Percentiles rank a stretch among this genome's conserved stretches.
Evolutionary conservation across 2,113 vertebrate species (phyloP).

Genomic region (Ondatra zibethicus): DNA sequence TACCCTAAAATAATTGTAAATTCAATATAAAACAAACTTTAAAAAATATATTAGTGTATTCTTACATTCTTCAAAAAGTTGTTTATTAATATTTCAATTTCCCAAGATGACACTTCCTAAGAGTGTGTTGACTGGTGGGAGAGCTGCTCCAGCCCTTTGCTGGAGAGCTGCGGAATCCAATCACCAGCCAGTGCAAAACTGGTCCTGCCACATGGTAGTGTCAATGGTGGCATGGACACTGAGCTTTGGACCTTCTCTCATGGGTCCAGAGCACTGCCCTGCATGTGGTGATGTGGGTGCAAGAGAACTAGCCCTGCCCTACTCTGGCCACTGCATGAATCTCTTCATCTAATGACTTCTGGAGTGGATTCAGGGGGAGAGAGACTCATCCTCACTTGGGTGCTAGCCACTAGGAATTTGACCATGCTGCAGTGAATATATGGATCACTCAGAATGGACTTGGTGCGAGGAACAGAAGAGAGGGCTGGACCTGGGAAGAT

Average conservation of each 20-base stretch:
- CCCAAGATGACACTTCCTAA: neutral
- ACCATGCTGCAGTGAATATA: neutral
- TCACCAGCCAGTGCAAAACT: no score
- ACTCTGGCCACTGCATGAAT: neutral
- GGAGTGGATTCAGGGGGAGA: neutral
- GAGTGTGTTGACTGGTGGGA: neutral
- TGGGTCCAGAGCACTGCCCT: neutral
- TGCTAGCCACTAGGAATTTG: neutral
- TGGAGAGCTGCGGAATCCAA: no score
- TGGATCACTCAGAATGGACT: neutral
- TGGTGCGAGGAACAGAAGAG: neutral
- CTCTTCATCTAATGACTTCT: neutral
- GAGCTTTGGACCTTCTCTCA: no score
- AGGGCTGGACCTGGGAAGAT: neutral
- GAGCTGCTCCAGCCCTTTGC: neutral
- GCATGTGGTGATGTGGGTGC: neutral
- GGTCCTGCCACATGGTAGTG: no score
- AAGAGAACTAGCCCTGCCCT: neutral
- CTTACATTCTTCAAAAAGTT: constrained; percentile 34
- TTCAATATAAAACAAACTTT: neutral
- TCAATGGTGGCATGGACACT: no score
- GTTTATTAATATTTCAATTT: constrained; percentile 5
- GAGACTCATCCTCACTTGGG: neutral
- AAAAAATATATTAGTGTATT: neutral
- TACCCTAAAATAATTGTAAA: neutral